Conservation (phyloP, 2,113 vertebrate genomes). For the Isichthys henryi region DNA sequence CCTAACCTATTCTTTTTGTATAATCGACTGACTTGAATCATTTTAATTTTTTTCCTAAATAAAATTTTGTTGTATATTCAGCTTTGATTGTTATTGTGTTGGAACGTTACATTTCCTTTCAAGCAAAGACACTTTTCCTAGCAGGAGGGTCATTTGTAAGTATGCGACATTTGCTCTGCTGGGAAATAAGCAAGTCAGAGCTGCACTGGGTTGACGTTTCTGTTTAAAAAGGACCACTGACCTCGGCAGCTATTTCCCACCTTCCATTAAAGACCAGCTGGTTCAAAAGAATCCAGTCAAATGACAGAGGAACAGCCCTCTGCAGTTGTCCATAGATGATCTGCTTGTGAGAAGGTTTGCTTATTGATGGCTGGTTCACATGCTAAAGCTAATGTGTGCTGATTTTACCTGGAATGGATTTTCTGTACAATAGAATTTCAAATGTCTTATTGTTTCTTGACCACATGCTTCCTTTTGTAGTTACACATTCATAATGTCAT, state of each 20-base stretch:
- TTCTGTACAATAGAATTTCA: not conserved
- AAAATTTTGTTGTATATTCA: not conserved
- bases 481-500: not conserved
- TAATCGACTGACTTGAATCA: not conserved
- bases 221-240: conserved; percentile 12
- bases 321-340: not conserved
- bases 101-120: not conserved
- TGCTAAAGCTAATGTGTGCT: not conserved
- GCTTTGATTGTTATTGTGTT: not conserved
- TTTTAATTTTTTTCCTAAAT: not conserved
- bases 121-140: not conserved
- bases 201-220: not conserved
- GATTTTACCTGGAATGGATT: not conserved
- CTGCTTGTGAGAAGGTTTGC: not conserved
- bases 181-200: not conserved
- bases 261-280: not conserved
- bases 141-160: not conserved
- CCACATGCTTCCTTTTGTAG: not conserved
- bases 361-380: not conserved
- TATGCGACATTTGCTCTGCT: not conserved
- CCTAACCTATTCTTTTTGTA: not conserved
- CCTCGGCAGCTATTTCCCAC: not conserved
- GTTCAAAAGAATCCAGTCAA: not conserved
- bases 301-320: not conserved
- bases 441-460: not conserved